Evolutionary conservation across 1,140 invertebrate species (phyloP).

Genomic region (Lerema accius): DNA sequence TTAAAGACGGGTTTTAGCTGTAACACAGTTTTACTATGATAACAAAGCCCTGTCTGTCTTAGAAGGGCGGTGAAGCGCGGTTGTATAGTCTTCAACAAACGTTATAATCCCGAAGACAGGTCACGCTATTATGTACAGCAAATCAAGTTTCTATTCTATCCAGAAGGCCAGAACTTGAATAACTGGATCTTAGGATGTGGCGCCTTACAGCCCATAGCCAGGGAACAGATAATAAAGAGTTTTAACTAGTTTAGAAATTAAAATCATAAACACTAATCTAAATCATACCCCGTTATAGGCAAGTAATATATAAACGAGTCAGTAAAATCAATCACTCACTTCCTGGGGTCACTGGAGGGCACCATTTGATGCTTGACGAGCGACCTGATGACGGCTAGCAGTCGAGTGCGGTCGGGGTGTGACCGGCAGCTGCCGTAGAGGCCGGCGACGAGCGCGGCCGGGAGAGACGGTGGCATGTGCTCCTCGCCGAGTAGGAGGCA

Average conservation of each 20-base stretch:
- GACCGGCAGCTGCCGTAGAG: constrained; percentile 92
- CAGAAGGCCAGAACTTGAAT: constrained; percentile 22
- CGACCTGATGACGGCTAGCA: constrained; percentile 90
- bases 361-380: constrained; percentile 93
- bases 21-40: not conserved
- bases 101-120: not conserved
- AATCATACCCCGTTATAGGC: no score
- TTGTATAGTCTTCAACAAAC: not conserved
- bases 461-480: constrained; percentile 84
- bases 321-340: constrained; percentile 76
- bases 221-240: no score
- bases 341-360: constrained; percentile 91
- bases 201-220: no score
- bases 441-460: constrained; percentile 89
- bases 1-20: not conserved
- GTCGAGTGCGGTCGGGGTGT: constrained; percentile 90
- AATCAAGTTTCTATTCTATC: constrained; percentile 11
- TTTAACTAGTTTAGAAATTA: no score
- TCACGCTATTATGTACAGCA: not conserved
- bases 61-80: not conserved
- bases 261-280: no score
- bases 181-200: no score
- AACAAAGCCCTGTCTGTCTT: not conserved
- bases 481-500: constrained; percentile 92
- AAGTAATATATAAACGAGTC: no score